Base-by-base conservation (phyloP, 2,888 invertebrate genomes). In the Eretmocerus hayati region DNA sequence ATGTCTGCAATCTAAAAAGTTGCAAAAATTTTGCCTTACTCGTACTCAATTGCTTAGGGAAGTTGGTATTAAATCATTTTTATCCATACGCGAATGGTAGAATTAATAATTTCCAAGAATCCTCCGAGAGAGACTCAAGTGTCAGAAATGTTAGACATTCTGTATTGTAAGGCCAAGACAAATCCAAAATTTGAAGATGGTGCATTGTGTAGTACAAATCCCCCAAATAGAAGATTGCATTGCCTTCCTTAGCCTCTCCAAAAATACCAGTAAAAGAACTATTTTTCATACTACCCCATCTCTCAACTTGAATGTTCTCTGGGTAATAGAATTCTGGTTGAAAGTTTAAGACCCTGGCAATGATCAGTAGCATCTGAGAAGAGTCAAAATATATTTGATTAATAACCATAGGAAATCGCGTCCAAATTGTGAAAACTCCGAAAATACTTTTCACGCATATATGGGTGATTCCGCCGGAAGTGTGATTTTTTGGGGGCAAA, bases 111-210 rank as follows among this genome's bases (percentile, higher is more conserved):
- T 84, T 85, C 90, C 90, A 90, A 1, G 89, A 86, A 60, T 87
- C 88, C 63, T 90, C 87, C 2, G 80, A 81, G 16, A 85, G 73
- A 1, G 88, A 81, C 70, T 89, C 89, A 0, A 89, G 89, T 1
- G 90, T 89, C 16, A 90, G 67, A 62, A 90, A 90, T 1, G 90
- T 90, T 60, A 89, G 76, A 62, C 90, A 90, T 63, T 89, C 86
- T 0, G 85, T 81, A n/a, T 83, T 85, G 55, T 90, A 90, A 0
- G 90, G 87, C 39, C 79, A 75, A 44, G 84, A 85, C 32, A 90
- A 71, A 66, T 90, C 90, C 59, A 86, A 79, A 37, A 84, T 68
- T 40, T 80, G 77, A 39, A 84, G 66, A 58, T 87, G 79, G 59
- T 81, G 79, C 0, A 81, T 78, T 0, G 82, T 86, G 55, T 88